phyloP scores from a whole-genome alignment of 1,140 invertebrate species.

The Bombus turneri region DNA sequence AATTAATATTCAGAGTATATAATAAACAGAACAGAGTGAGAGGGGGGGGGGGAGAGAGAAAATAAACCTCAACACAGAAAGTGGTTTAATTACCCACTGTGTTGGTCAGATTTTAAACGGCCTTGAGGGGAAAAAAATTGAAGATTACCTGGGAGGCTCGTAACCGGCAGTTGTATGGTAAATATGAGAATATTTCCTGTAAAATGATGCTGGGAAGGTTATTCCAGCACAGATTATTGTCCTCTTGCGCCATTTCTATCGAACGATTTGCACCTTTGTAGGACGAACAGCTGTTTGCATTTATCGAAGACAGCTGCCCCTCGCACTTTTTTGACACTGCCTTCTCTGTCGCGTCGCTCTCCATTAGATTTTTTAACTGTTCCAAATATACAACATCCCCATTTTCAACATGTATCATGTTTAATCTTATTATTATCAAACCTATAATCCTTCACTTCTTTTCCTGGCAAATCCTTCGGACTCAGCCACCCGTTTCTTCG shows the following conservation, averaged over 20 bases:
- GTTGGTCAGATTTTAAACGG: conserved; percentile 38
- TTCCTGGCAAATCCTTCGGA: conserved; percentile 22
- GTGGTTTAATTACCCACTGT: conserved; percentile 40
- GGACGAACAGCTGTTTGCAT: conserved; percentile 77
- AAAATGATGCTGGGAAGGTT: conserved; percentile 85
- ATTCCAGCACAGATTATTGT: conserved; percentile 80
- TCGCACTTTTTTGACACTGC: conserved; percentile 66
- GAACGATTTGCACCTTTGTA: conserved; percentile 59
- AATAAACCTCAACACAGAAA: background rate
- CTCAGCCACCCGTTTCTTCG: conserved; percentile 49
- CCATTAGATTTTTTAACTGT: conserved; percentile 19
- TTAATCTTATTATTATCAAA: conserved; percentile 28
- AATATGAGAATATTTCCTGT: conserved; percentile 85
- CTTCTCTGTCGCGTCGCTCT: conserved; percentile 42
- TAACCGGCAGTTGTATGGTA: conserved; percentile 83
- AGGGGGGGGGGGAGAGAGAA: background rate
- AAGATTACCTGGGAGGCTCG: conserved; percentile 82
- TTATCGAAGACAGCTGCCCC: conserved; percentile 66
- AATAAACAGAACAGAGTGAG: background rate
- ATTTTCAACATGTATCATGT: conserved; percentile 58
- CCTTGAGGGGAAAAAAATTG: conserved; percentile 32
- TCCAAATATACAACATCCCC: conserved; percentile 39
- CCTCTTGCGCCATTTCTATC: conserved; percentile 71
- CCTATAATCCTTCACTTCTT: conserved; percentile 37
- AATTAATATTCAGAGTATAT: background rate